Evolutionary conservation across 2,888 invertebrate genomes (phyloP).

Genomic region (Sarcophaga caerulescens): DNA sequence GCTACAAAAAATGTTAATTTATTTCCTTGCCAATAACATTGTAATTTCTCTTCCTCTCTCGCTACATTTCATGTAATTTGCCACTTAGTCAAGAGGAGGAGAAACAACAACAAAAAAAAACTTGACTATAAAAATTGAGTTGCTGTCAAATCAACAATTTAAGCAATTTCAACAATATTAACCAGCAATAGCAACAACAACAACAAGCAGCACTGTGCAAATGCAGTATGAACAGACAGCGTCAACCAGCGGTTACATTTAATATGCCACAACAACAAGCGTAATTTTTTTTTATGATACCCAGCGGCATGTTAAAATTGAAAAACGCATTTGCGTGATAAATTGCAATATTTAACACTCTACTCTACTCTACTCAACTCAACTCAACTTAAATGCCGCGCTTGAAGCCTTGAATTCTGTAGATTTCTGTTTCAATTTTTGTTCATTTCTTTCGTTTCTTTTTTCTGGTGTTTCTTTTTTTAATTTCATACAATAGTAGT

Average conservation of each 20-base stretch:
- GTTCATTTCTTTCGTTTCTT: neutral
- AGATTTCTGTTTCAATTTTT: neutral
- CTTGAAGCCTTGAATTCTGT: slow-evolving; percentile 64
- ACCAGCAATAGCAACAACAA: slow-evolving; percentile 53
- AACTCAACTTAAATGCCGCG: slow-evolving; percentile 51
- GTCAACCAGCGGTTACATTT: slow-evolving; percentile 66
- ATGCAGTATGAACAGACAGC: no score
- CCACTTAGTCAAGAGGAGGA: slow-evolving; percentile 48
- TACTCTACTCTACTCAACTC: slow-evolving; percentile 8
- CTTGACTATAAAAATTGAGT: slow-evolving; percentile 68
- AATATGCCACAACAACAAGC: slow-evolving; percentile 61
- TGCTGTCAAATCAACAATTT: slow-evolving; percentile 71
- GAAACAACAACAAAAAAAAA: neutral
- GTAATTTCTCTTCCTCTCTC: slow-evolving; percentile 5
- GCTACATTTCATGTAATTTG: slow-evolving; percentile 38
- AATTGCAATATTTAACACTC: slow-evolving; percentile 81
- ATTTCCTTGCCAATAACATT: slow-evolving; percentile 49
- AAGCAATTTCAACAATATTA: slow-evolving; percentile 55
- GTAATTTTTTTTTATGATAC: slow-evolving; percentile 77
- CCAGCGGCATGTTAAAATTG: slow-evolving; percentile 81
- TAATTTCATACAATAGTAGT: slow-evolving; percentile 56
- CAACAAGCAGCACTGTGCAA: neutral
- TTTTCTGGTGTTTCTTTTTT: neutral
- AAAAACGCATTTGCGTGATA: slow-evolving; percentile 81
- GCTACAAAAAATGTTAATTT: slow-evolving; percentile 54